Base-by-base conservation (phyloP, 2,113 vertebrate genomes). In the Ptilorrhoa leucosticta region DNA sequence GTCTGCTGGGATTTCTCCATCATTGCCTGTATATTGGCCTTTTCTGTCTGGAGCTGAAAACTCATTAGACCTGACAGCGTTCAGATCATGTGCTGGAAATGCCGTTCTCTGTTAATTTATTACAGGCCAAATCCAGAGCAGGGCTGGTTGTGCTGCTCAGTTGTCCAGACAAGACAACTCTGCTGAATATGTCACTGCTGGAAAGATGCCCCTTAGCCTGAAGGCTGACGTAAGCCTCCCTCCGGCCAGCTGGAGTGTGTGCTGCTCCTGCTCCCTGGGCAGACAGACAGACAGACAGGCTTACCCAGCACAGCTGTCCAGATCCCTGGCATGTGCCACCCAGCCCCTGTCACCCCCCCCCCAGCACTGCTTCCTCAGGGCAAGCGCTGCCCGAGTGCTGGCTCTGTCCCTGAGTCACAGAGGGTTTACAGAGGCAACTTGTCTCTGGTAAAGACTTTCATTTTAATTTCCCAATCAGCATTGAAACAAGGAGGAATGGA, bases 21-120 rank as follows among this genome's bases (percentile, higher is more conserved):
- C 92, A 65, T 71, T 91, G 81, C 80, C 44, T 83, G 45, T 88
- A 15, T 78, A 53, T 65, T 86, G 91, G 90, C 79, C 87, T 88
- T 8, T 94, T 89, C 89, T 85, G 84, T 92, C 89, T 89, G 81
- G 80, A 97, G 81, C 86, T 71, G 81, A 63, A 83, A 73, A 57
- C 78, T 94, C 78, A 91, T 95, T 95, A 96, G 87, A 90, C 70
- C 76, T 83, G 87, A 94, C 94, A 94, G 87, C 2, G 18, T 83
- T 94, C 72, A 80, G 87, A 87, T 83, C 58, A 3, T 64, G 64
- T 57, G 88, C 94, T 96, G 92, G 53, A 94, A 95, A 94, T 2
- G 50, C 91, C 31, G 4, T 39, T 79, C 51, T 78, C 75, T 71
- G 57, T 87, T 96, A 77, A 94, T 87, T 94, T 87, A 84, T 92